These are phyloP conservation scores for Hoplias malabaricus DNA, from an alignment of 2,113 vertebrate species.

Conservation along the genomic window DNA sequence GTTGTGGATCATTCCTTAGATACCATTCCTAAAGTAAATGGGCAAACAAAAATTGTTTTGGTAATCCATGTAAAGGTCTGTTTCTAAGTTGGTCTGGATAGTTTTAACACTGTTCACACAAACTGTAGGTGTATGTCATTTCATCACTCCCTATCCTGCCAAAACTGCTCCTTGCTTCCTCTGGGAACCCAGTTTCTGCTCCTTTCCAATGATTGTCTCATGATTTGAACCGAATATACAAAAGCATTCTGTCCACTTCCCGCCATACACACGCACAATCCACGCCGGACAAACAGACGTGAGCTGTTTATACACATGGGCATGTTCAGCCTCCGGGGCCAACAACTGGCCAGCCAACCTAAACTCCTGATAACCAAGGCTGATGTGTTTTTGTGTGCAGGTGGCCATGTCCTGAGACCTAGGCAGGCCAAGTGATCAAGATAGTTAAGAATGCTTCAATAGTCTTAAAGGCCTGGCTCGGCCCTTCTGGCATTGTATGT, in stretches of 20 bases:
- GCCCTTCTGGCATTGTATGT: conserved; percentile 38
- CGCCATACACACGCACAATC: conserved; percentile 26
- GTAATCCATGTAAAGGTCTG: too few relatives aligned
- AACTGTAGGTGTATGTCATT: conserved; percentile 22
- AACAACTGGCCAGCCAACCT: conserved; percentile 26
- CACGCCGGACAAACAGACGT: conserved; percentile 36
- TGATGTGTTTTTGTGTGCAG: not conserved
- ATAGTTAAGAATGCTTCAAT: conserved; percentile 19
- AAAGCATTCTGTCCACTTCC: conserved; percentile 47
- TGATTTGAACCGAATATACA: conserved; percentile 51
- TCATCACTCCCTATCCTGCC: conserved; percentile 26
- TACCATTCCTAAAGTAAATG: too few relatives aligned
- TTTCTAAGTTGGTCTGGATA: too few relatives aligned
- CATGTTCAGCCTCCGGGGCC: conserved; percentile 27
- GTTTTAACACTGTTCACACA: conserved; percentile 41
- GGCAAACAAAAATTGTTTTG: too few relatives aligned
- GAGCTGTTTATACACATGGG: conserved; percentile 35
- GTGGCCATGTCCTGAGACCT: not conserved
- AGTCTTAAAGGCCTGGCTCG: conserved; percentile 15
- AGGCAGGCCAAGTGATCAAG: not conserved
- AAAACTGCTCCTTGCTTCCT: conserved; percentile 55
- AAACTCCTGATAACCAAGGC: conserved; percentile 17
- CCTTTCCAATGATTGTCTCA: conserved; percentile 59
- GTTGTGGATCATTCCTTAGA: too few relatives aligned
- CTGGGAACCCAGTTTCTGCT: conserved; percentile 45